Conservation (phyloP, 1,140 invertebrate species). For the Nixonia krombeini region DNA sequence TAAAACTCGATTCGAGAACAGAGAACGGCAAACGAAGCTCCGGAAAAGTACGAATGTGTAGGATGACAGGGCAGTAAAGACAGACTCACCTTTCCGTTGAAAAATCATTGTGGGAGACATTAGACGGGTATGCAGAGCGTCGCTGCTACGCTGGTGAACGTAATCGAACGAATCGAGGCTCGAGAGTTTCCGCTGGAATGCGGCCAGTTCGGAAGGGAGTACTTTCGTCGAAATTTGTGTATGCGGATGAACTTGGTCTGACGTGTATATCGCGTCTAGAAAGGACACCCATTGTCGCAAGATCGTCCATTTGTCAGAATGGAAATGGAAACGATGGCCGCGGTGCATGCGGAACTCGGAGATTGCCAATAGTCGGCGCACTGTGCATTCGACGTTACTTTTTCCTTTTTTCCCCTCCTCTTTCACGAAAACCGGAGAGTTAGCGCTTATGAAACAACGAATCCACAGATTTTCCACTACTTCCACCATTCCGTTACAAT, state of each 20-base stretch:
- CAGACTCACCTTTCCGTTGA: conserved; percentile 16
- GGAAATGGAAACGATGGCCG: conserved; percentile 46
- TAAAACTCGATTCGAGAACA: too few relatives aligned
- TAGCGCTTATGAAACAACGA: conserved; percentile 52
- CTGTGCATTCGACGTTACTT: conserved; percentile 9
- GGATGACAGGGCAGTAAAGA: conserved; percentile 29
- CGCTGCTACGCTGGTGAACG: conserved; percentile 29
- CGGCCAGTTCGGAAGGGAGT: conserved; percentile 58
- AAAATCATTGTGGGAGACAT: conserved; percentile 20
- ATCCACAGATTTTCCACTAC: conserved; percentile 4
- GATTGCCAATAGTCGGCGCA: conserved; percentile 44
- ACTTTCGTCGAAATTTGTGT: conserved; percentile 61
- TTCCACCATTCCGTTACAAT: too few relatives aligned
- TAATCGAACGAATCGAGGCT: conserved; percentile 54
- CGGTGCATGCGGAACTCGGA: conserved; percentile 38
- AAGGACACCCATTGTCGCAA: conserved; percentile 56
- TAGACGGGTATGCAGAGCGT: conserved; percentile 28
- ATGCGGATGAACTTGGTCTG: conserved; percentile 47
- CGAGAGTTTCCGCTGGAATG: conserved; percentile 50
- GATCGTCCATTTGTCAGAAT: conserved; percentile 56
- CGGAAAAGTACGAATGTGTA: too few relatives aligned
- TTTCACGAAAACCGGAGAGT: conserved; percentile 32
- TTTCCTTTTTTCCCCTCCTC: neutral
- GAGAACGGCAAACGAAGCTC: too few relatives aligned
- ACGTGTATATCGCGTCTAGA: conserved; percentile 50